Conservation (phyloP, 2,113 vertebrate species). For the Neolamprologus cancellatus region DNA sequence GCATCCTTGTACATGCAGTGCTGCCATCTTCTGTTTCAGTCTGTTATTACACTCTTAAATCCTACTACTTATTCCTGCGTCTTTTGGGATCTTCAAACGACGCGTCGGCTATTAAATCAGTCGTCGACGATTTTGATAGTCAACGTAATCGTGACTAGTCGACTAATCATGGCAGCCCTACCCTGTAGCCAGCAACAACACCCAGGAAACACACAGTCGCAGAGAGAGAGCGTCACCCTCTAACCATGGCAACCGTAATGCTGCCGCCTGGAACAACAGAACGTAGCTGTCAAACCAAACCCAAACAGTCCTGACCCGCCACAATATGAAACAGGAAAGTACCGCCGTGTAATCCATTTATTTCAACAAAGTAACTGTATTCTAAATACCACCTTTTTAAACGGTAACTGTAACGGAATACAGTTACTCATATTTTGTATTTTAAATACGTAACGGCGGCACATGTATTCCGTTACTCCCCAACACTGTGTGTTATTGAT, state of each 20-base stretch:
- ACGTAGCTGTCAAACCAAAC: fast-evolving
- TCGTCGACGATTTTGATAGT: too few relatives aligned
- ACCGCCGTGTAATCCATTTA: fast-evolving
- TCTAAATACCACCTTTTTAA: not conserved
- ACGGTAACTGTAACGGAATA: fast-evolving
- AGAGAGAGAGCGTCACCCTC: not conserved
- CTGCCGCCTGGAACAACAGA: fast-evolving
- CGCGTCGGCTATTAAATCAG: fast-evolving
- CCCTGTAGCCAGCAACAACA: not conserved
- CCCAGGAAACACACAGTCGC: not conserved
- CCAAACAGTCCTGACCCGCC: not conserved
- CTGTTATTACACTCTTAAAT: too few relatives aligned
- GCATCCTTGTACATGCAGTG: too few relatives aligned
- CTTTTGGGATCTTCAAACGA: fast-evolving
- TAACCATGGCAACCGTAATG: not conserved
- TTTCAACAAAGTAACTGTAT: not conserved
- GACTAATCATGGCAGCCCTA: too few relatives aligned
- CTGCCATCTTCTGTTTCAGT: too few relatives aligned
- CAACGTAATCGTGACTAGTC: fast-evolving
- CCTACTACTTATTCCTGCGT: too few relatives aligned
- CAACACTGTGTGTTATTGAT: not conserved
- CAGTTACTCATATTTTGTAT: not conserved
- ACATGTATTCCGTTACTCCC: not conserved
- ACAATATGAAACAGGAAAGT: fast-evolving
- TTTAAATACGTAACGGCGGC: fast-evolving